Base-by-base conservation (phyloP, 2,888 invertebrate genomes). In the Drosophila emarginata region DNA sequence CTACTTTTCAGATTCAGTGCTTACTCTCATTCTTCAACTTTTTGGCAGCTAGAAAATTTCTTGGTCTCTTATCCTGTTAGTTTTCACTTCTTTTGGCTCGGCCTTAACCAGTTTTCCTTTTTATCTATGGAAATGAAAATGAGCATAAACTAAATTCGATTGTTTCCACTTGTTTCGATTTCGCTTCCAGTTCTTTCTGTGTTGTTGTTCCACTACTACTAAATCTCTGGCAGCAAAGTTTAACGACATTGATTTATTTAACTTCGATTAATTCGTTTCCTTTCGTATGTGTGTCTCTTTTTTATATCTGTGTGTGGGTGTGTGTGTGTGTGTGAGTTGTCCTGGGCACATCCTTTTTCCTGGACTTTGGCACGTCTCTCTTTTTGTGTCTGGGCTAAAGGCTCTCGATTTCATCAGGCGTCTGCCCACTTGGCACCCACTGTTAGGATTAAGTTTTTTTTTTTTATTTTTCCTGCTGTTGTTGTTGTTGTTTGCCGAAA, bases 251-350 rank as follows among this genome's bases (percentile, higher is more conserved):
- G 91, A 91, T 91, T 91, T 91, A 91, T 91, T 91, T 91, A 80
- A 90, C 85, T 91, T 91, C 91, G 91, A 91, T 91, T 91, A 91
- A 90, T 91, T 89, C 87, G 88, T 89, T 90, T 90, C 82, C 81
- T 71, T 51, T 61, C 37, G 14, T 23, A n/a, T 57, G 45, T 52
- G 3, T 50, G 18, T 32, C 18, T n/a, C 39, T 18, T 32, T 18
- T 37, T 28, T 59, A 61, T 79, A 78, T 64, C 54, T 51, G 28
- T 63, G 28, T 54, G 28, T 45, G 59, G n/a, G 21, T 45, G 14
- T 39, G 28, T 45, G 59, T 18, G 21, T 45, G 14, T 39, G 36
- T 64, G 9, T 39, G 63, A 57, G 7, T 28, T 63, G 74, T 78
- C 45, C 45, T 45, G 45, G 18, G 45, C 45, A 21, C 45, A 75